These are phyloP conservation scores for Dipodomys ordii DNA, from an alignment of 2,113 vertebrate species.

Conservation along the genomic window DNA sequence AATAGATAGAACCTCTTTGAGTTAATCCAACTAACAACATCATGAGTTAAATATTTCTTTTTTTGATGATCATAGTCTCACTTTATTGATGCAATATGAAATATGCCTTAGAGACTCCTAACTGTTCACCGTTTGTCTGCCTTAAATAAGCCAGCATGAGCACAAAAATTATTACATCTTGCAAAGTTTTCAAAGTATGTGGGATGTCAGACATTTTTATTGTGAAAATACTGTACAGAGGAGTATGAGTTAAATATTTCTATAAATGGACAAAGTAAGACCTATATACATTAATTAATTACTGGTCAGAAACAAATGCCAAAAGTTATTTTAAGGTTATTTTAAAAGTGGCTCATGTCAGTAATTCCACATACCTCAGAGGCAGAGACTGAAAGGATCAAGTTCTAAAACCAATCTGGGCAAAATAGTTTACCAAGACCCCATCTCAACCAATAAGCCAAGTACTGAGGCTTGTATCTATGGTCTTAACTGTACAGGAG, in stretches of 20 bases:
- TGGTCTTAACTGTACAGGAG: no score
- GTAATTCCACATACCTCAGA: no score
- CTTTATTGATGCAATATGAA: not conserved
- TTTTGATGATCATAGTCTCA: not conserved
- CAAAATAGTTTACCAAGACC: no score
- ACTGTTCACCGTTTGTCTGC: not conserved
- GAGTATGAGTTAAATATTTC: not conserved
- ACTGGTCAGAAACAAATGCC: not conserved
- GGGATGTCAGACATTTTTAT: not conserved
- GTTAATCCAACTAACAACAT: not conserved
- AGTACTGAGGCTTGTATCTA: no score
- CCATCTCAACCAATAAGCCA: no score
- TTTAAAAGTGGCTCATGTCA: no score
- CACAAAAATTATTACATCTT: not conserved
- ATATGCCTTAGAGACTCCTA: not conserved
- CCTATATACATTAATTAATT: not conserved
- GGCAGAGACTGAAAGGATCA: no score
- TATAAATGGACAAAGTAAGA: not conserved
- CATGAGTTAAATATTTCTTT: not conserved
- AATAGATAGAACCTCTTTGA: not conserved
- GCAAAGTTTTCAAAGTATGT: not conserved
- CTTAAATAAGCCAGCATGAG: not conserved
- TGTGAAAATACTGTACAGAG: no score
- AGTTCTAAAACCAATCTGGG: no score
- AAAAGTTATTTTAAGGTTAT: no score